Evolutionary conservation across 2,888 invertebrate species (phyloP).

Genomic region (Caenorhabditis plicata): DNA sequence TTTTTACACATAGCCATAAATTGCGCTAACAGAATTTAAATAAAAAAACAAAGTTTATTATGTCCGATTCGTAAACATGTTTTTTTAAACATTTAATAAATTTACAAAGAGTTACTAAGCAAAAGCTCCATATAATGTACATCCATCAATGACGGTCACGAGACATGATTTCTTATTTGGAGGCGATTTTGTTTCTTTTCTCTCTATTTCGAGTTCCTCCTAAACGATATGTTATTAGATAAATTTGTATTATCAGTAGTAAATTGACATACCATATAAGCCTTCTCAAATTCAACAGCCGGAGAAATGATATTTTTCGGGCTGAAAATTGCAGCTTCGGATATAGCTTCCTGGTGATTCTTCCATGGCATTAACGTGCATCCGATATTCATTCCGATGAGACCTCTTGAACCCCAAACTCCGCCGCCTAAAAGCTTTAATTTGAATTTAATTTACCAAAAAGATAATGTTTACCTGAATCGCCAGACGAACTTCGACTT

Average conservation of each 20-base stretch:
- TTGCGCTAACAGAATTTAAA: no score
- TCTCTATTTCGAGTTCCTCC: conserved; percentile 34
- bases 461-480: conserved; percentile 40
- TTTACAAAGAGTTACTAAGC: neutral
- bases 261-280: conserved; percentile 32
- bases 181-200: conserved; percentile 20
- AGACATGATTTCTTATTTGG: conserved; percentile 24
- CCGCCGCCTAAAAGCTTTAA: conserved; percentile 39
- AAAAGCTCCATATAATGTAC: conserved; percentile 1
- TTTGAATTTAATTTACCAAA: conserved; percentile 34
- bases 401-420: conserved; percentile 28
- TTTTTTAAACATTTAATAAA: neutral
- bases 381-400: conserved; percentile 34
- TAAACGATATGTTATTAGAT: conserved; percentile 37
- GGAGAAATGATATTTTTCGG: conserved; percentile 32
- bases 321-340: conserved; percentile 37
- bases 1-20: no score
- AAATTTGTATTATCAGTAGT: conserved; percentile 18
- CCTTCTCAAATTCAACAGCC: conserved; percentile 18
- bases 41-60: no score
- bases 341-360: conserved; percentile 31
- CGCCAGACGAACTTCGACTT: conserved; percentile 24
- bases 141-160: conserved; percentile 30
- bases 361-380: conserved; percentile 31
- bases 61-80: neutral